Base-by-base conservation (phyloP, 2,113 vertebrate genomes). In the Pluvialis apricaria region DNA sequence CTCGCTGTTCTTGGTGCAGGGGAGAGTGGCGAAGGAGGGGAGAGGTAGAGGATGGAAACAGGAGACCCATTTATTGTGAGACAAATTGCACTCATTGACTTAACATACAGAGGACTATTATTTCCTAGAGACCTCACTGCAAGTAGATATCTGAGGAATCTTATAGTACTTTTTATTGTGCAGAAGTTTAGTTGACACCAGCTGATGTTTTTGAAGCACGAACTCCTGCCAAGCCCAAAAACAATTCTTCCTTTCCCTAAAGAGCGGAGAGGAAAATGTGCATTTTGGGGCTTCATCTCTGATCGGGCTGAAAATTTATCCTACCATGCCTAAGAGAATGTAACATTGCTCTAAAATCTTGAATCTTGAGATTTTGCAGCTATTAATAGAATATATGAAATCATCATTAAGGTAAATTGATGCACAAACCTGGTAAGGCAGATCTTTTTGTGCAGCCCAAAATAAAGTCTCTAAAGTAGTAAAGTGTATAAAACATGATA, bases 191-290 rank as follows among this genome's bases (percentile, higher is more conserved):
- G 8, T 16, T 79, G 6, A 34, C 26, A 73, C 5, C 20, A 80
- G 14, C 1, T 36, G 25, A 51, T 2, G 9, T 26, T 88, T 92
- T n/a, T 47, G 26, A 80, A 57, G 16, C 3, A 80, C 1, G 1
- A 90, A 83, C 10, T 42, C 25, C 31, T 60, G 57, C 13, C n/a
- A 93, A 60, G 2, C 5, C 22, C 29, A 75, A 7, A 75, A 82
- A 11, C 8, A 44, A 26, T n/a, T 81, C 8, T 11, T 69, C 19
- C 25, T 84, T 65, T 68, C 17, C 1, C 1, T 71, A 10, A 60
- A 1, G 2, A 69, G 6, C 26, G 9, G 11, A 51, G 20, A 91
- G 2, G 21, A 92, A 51, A 26, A 64, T 0, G 1, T 36, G 5
- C 0, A 13, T 75, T 82, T 83, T 16, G 17, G 45, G 13, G 6